Evolutionary conservation across 2,888 invertebrate genomes (phyloP), one percentile per base, ranked within the genome.

Genomic region (Nomada ferruginata): DNA sequence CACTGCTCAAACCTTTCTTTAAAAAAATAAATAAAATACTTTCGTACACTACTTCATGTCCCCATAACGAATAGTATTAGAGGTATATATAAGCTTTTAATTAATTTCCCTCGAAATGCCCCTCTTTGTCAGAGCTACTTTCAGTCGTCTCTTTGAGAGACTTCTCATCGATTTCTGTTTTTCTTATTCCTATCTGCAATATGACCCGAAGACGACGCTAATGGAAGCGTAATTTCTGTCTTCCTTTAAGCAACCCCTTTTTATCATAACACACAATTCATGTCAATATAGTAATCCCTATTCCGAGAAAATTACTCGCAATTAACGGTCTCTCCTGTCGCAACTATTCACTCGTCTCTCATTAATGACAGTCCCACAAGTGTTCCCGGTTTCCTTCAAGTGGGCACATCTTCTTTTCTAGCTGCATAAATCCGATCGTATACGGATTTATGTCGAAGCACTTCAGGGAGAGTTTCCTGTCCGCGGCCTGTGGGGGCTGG

Each of bases 381-480:
- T 36, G 36, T 36, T 7, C 7, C 36, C 36, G 7, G 36, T 36
- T 36, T 36, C 36, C 36, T 36, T 36, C 36, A 36, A 36, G 36
- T 5, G 29, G 29, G 5, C 29, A 36, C 47, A 2, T 47, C 29
- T 57, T 63, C 11, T 23, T 65, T 90, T 90, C 55, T 86, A 96
- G 96, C 90, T 96, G 96, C 92, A 95, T 96, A 86, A 96, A 96
- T 93, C 97, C 97, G 5, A 95, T 97, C 57, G 95, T 96, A 50
- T 97, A 97, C 91, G 96, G 96, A 42, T 97, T 97, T 93, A 96
- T 97, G 96, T 96, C 96, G 59, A 95, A 95, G 89, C 96, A 95
- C 93, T 96, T 96, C 92, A 94, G 96, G 3, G 95, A 95, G 85
- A 95, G 95, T 84, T 95, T 95, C 89, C 92, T 94, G 72, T 93